Conservation (phyloP, 2,888 invertebrate genomes). For the Linnaemya vulpina region DNA sequence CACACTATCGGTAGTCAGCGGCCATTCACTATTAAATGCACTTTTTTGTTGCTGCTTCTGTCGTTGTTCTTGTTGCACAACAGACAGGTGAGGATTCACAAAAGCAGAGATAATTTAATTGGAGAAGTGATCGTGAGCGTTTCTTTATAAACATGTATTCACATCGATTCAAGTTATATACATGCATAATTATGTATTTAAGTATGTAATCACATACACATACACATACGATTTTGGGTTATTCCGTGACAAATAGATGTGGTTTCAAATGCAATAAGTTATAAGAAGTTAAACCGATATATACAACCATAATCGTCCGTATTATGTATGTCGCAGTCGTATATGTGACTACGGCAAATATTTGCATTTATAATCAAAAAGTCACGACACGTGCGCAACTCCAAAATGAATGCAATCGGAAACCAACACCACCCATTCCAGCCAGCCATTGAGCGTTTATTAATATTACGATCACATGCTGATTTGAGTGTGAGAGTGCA, state of each 20-base stretch:
- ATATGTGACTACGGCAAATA: no score
- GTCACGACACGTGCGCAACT: neutral
- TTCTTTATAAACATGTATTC: no score
- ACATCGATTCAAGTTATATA: no score
- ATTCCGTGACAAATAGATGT: no score
- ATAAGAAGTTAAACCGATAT: no score
- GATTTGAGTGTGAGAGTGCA: slow-evolving; percentile 49
- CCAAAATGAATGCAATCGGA: slow-evolving; percentile 9
- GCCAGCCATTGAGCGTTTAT: slow-evolving; percentile 36
- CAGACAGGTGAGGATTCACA: slow-evolving; percentile 63
- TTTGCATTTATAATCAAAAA: neutral
- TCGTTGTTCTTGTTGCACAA: slow-evolving; percentile 44
- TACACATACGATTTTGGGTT: no score
- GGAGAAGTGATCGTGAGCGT: neutral
- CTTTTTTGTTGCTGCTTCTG: slow-evolving; percentile 35
- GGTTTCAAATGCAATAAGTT: no score
- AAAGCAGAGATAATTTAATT: neutral
- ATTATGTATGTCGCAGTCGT: no score
- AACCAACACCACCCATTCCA: slow-evolving; percentile 52
- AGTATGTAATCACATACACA: no score
- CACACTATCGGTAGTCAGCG: slow-evolving; percentile 51
- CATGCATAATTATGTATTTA: no score
- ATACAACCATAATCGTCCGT: no score
- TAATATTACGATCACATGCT: slow-evolving; percentile 62
- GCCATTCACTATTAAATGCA: slow-evolving; percentile 43